phyloP scores from a whole-genome alignment of 2,888 invertebrate species.

The Argyresthia goedartella region DNA sequence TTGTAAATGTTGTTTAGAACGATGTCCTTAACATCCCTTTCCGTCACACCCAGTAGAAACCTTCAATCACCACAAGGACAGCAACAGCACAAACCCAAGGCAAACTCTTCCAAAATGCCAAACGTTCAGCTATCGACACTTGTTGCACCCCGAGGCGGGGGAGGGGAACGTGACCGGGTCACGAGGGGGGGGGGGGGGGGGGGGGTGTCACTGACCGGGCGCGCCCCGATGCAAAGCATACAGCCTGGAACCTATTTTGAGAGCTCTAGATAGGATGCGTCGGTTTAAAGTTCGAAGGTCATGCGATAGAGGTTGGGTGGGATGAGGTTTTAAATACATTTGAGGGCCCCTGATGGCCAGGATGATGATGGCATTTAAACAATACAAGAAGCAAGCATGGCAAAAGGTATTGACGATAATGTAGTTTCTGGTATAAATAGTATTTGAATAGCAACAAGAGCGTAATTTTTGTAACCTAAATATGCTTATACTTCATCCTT shows the following conservation, averaged over 20 bases:
- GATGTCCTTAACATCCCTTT: too few species aligned
- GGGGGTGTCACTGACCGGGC: conserved; percentile 45
- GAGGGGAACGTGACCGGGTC: conserved; percentile 42
- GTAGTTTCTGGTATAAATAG: too few species aligned
- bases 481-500: too few species aligned
- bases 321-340: too few species aligned
- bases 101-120: conserved; percentile 55
- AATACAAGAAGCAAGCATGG: too few species aligned
- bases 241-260: neutral
- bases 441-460: too few species aligned
- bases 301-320: conserved; percentile 7
- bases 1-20: too few species aligned
- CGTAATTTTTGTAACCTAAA: too few species aligned
- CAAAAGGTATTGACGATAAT: too few species aligned
- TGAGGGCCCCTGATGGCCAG: too few species aligned
- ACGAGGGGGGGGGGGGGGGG: conserved; percentile 20
- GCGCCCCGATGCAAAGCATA: conserved; percentile 31
- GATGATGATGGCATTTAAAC: too few species aligned
- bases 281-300: conserved; percentile 46
- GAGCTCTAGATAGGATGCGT: neutral
- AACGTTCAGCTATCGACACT: conserved; percentile 59
- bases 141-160: conserved; percentile 35
- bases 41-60: too few species aligned
- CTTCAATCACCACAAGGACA: neutral
- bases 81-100: neutral